Evolutionary conservation across 2,113 vertebrate genomes (phyloP).

Genomic region (Numenius arquata): DNA sequence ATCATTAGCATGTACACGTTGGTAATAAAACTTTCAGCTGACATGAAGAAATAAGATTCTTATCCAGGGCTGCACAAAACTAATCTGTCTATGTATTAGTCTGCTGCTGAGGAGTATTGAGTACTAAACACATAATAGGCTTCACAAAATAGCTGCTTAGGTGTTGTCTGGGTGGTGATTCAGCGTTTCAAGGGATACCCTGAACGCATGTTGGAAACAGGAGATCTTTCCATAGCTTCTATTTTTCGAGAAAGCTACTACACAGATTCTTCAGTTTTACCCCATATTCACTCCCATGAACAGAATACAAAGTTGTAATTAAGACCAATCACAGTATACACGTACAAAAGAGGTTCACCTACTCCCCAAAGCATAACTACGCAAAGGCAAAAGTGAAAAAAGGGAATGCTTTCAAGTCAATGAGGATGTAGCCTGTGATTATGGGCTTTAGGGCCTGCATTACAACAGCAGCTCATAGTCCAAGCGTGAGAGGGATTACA

Average conservation of each 20-base stretch:
- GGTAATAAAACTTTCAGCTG: neutral
- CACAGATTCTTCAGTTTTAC: neutral
- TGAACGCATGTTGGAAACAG: neutral
- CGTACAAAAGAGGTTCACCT: neutral
- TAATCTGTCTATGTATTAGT: neutral
- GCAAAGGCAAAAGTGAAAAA: neutral
- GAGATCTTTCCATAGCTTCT: neutral
- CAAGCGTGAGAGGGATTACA: conserved; percentile 14
- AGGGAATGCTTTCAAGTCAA: conserved; percentile 1
- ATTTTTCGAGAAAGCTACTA: neutral
- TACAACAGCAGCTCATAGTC: neutral
- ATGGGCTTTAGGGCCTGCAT: conserved; percentile 16
- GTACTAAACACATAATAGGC: rapidly evolving
- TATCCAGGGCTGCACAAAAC: neutral
- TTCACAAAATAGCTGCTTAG: neutral
- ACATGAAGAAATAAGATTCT: neutral
- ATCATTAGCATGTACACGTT: neutral
- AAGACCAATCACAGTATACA: neutral
- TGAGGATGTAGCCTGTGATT: neutral
- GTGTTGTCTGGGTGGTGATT: neutral
- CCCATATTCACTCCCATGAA: neutral
- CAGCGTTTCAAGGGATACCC: neutral
- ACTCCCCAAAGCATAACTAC: conserved; percentile 20
- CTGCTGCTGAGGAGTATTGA: neutral
- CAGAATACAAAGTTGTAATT: neutral